phyloP scores from a whole-genome alignment of 2,888 invertebrate genomes.

The Meliscaeva auricollis region DNA sequence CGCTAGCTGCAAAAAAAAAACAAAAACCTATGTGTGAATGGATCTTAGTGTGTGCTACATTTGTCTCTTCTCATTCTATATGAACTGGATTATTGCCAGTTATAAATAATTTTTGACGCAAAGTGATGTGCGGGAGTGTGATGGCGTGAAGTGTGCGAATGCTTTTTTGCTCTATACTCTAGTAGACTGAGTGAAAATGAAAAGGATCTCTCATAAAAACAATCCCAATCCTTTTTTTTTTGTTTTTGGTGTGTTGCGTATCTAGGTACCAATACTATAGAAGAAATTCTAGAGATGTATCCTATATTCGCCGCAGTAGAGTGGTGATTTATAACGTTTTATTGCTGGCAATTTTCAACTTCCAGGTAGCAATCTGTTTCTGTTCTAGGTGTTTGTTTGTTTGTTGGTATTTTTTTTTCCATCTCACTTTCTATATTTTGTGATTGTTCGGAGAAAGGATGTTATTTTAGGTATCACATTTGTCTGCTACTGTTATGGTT shows the following conservation, averaged over 20 bases:
- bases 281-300: constrained; percentile 8
- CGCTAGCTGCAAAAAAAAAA: constrained; percentile 1
- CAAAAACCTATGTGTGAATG: constrained; percentile 50
- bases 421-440: constrained; percentile 33
- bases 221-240: constrained; percentile 68
- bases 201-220: constrained; percentile 71
- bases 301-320: constrained; percentile 30
- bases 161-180: neutral
- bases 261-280: neutral
- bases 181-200: constrained; percentile 44
- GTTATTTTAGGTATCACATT: constrained; percentile 41
- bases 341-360: constrained; percentile 79
- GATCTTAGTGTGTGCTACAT: constrained; percentile 67
- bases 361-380: constrained; percentile 78
- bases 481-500: constrained; percentile 58
- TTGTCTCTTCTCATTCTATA: constrained; percentile 64
- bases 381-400: constrained; percentile 33
- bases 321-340: constrained; percentile 78
- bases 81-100: constrained; percentile 76
- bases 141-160: neutral
- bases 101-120: constrained; percentile 75
- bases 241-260: neutral
- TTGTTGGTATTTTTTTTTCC: constrained; percentile 1
- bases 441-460: constrained; percentile 50
- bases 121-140: constrained; percentile 60